Evolutionary conservation across 2,113 vertebrate species (phyloP), one percentile per base, ranked within the genome.

Genomic region (Ciconia stormi): DNA sequence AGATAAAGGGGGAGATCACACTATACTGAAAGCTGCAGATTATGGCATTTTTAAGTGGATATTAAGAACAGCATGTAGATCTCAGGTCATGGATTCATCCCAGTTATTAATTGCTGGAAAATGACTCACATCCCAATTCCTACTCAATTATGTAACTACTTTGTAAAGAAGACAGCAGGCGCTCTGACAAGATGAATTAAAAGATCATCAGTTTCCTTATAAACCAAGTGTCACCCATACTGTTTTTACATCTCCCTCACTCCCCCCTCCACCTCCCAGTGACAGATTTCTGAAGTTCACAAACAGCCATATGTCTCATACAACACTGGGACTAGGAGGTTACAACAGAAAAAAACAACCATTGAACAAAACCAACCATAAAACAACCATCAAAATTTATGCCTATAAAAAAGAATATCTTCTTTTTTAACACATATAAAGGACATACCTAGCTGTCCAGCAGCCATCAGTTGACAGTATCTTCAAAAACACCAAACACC

Each of bases 161-260:
- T 27, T 46, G 46, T 52, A 82, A 80, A 88, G 92, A 89, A 87
- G 67, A 93, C 82, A 92, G 70, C 71, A 79, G 71, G 78, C 15
- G 7, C 58, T 70, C 82, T 93, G 82, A 90, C 88, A 94, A 95
- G 55, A 90, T 15, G 7, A 94, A 96, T 86, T 96, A 87, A 70
- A 92, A 93, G 70, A 90, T 93, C 61, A 79, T 34, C 81, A 44
- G 56, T 32, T 93, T 84, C 53, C 42, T 80, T 73, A 67, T 21
- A 73, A 79, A 72, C 19, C 52, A 84, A 82, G 40, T 18, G 44
- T 58, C 61, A 76, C 23, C 62, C n/a, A 56, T 16, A 50, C 56
- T 87, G 65, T 13, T 87, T 95, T 82, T 61, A 44, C 40, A 56
- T 25, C 70, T 91, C 62, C 0, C 30, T 82, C 67, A 58, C 36